These are phyloP conservation scores for Melanerpes formicivorus DNA, from an alignment of 2,113 vertebrate genomes.

Conservation along the genomic window DNA sequence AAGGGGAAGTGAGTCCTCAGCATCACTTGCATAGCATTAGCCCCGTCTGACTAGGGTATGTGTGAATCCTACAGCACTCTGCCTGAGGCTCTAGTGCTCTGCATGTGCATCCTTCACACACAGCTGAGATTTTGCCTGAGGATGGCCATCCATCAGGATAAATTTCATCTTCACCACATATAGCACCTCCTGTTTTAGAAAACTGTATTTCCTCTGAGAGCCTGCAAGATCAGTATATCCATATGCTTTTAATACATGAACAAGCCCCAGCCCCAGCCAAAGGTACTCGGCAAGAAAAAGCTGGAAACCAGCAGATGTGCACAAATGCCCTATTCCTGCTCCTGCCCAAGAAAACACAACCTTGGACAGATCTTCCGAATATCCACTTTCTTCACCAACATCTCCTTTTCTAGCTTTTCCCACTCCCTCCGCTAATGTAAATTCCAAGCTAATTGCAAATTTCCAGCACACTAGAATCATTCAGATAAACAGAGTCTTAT, in stretches of 20 bases:
- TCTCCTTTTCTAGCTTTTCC: not conserved
- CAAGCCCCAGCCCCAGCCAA: not conserved
- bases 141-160: not conserved
- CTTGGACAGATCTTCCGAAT: not conserved
- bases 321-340: not conserved
- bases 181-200: not conserved
- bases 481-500: not conserved
- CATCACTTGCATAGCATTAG: not conserved
- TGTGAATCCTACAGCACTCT: not conserved
- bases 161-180: not conserved
- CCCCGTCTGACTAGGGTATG: not conserved
- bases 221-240: not conserved
- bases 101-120: not conserved
- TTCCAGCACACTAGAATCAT: not conserved
- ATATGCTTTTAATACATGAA: not conserved
- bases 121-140: not conserved
- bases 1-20: not conserved
- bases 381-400: not conserved
- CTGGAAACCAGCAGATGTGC: not conserved
- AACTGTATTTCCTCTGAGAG: not conserved
- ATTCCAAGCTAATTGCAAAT: not conserved
- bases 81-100: not conserved
- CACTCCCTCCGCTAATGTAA: not conserved
- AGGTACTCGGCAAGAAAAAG: not conserved
- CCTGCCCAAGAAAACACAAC: not conserved